phyloP scores from a whole-genome alignment of 2,797 vertebrate species.

The Melanotaenia trifasciata region DNA sequence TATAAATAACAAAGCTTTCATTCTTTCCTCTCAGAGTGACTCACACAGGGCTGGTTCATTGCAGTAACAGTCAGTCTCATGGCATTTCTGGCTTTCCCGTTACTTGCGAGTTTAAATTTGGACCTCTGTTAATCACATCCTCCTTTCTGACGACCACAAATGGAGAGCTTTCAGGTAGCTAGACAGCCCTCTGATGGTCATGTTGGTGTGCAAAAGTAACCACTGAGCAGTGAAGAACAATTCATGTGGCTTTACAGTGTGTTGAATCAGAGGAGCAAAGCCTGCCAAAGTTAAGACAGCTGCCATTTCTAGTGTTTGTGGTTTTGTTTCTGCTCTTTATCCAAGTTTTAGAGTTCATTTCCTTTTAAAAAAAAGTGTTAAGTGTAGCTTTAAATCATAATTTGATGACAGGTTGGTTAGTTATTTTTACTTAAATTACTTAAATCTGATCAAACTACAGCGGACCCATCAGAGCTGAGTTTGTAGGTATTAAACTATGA shows the following conservation, averaged over 20 bases:
- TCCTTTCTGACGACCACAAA: slow-evolving; percentile 11
- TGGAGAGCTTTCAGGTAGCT: slow-evolving; percentile 4
- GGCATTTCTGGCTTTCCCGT: slow-evolving; percentile 13
- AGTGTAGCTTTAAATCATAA: too few species aligned
- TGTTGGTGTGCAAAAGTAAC: slow-evolving; percentile 6
- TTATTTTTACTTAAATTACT: too few species aligned
- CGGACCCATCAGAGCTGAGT: too few species aligned
- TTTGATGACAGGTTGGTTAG: neutral
- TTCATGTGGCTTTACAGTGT: neutral
- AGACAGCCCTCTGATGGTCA: neutral
- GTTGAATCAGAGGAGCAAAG: neutral
- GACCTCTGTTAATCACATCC: neutral
- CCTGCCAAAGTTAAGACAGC: neutral
- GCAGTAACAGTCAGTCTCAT: neutral
- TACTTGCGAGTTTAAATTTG: slow-evolving; percentile 10
- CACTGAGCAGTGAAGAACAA: neutral
- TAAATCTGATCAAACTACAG: too few species aligned
- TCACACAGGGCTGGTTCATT: slow-evolving; percentile 24
- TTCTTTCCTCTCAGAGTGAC: slow-evolving; percentile 16
- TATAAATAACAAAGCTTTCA: slow-evolving; percentile 42
- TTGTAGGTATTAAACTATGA: neutral
- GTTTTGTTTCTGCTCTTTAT: neutral
- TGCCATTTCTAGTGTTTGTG: neutral
- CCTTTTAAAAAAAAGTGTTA: neutral
- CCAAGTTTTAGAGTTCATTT: neutral